Conservation (phyloP, 2,797 vertebrate genomes). For the Lutjanus campechanus region DNA sequence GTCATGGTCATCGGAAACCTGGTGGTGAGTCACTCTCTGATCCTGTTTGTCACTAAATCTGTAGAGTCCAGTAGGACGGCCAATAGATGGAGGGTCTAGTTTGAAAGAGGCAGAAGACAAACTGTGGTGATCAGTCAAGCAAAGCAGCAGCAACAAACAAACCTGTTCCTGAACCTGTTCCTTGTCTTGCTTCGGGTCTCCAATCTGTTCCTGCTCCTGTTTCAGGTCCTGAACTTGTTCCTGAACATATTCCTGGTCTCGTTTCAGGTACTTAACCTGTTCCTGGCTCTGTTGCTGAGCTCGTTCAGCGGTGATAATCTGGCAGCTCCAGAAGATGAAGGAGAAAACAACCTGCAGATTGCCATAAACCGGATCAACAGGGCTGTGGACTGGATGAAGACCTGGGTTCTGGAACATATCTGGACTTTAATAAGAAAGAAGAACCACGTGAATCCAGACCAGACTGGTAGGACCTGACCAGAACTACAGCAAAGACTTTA, state of each 20-base stretch:
- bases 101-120: neutral
- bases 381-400: conserved; percentile 85
- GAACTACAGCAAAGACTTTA: neutral
- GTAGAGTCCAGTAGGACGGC: neutral
- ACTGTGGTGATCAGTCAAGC: too few species aligned
- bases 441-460: neutral
- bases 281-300: conserved; percentile 94
- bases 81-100: neutral
- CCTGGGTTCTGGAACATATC: conserved; percentile 73
- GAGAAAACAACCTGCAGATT: conserved; percentile 96
- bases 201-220: conserved; percentile 89
- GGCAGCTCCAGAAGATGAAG: conserved; percentile 89
- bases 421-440: conserved; percentile 63
- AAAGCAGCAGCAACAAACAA: too few species aligned
- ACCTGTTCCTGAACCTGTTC: neutral
- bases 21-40: conserved; percentile 88
- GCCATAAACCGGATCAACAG: conserved; percentile 90
- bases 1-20: conserved; percentile 96
- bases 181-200: neutral
- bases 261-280: conserved; percentile 93
- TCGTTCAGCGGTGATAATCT: conserved; percentile 95
- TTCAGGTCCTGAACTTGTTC: conserved; percentile 54
- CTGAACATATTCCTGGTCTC: conserved; percentile 4
- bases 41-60: neutral
- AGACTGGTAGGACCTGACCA: conserved; percentile 29